Evolutionary conservation across 2,888 invertebrate species (phyloP).

Genomic region (Dryadula phaetusa): DNA sequence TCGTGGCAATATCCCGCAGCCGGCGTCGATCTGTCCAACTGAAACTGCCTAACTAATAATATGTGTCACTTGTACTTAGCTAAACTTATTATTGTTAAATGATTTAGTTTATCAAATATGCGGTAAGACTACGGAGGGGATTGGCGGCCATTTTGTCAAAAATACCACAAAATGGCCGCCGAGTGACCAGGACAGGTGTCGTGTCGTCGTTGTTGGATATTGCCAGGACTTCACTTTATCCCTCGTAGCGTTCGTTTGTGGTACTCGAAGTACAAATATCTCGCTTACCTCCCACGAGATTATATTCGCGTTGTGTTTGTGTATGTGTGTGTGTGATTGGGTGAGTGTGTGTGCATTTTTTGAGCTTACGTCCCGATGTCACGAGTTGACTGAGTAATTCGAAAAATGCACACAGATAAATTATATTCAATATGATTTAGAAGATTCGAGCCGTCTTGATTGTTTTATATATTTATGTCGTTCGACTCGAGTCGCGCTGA

Average conservation of each 20-base stretch:
- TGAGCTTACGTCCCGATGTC: conserved; percentile 16
- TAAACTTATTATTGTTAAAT: conserved; percentile 15
- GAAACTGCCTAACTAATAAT: conserved; percentile 40
- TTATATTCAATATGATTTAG: background rate
- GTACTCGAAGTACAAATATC: conserved; percentile 55
- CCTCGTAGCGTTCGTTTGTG: conserved; percentile 33
- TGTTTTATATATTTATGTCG: conserved; percentile 1
- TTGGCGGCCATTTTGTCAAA: conserved; percentile 12
- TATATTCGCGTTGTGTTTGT: conserved; percentile 31
- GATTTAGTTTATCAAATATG: conserved; percentile 15
- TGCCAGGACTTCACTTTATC: background rate
- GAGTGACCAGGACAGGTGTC: background rate
- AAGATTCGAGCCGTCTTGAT: background rate
- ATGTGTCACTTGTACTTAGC: conserved; percentile 4
- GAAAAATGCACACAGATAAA: background rate
- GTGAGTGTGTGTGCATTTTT: conserved; percentile 28
- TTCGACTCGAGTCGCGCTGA: background rate
- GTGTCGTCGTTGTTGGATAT: background rate
- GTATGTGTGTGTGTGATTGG: conserved; percentile 4
- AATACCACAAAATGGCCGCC: background rate
- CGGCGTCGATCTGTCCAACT: conserved; percentile 38
- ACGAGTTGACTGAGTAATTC: background rate
- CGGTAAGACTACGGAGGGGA: conserved; percentile 1
- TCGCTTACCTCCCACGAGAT: conserved; percentile 22
- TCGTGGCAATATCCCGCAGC: background rate